Evolutionary conservation across 2,113 vertebrate species (phyloP).

Genomic region (Elgaria multicarinata): DNA sequence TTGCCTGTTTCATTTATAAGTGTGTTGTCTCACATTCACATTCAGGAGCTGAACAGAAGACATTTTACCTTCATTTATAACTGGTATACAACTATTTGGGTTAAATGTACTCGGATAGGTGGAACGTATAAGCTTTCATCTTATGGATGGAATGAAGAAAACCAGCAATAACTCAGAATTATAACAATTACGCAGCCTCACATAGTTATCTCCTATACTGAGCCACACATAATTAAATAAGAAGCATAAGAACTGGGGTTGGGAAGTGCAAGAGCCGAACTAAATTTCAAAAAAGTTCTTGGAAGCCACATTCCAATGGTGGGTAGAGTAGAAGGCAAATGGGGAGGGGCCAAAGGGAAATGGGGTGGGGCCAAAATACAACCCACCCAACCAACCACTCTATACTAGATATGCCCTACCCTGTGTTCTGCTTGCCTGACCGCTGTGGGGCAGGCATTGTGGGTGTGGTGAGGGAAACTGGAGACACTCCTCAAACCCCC

Average conservation of each 20-base stretch:
- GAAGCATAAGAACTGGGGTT: not conserved
- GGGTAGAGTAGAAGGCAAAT: too few species aligned
- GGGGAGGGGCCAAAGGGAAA: too few species aligned
- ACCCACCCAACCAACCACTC: too few species aligned
- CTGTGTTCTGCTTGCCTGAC: too few species aligned
- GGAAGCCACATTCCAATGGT: too few species aligned
- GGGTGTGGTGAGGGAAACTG: too few species aligned
- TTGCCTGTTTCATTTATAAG: not conserved
- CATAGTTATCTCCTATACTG: not conserved
- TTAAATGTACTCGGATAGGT: not conserved
- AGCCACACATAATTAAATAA: not conserved
- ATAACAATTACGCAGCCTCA: not conserved
- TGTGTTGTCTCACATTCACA: not conserved
- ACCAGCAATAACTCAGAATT: not conserved
- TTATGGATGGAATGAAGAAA: not conserved
- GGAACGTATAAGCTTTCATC: not conserved
- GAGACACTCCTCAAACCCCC: too few species aligned
- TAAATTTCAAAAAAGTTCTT: too few species aligned
- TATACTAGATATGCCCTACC: too few species aligned
- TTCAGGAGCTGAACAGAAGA: not conserved
- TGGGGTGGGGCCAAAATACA: too few species aligned
- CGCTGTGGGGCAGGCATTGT: too few species aligned
- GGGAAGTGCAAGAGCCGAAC: too few species aligned
- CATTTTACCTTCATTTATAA: not conserved
- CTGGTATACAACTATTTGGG: not conserved